These are phyloP conservation scores for Noturus placidus DNA, from an alignment of 2,113 vertebrate genomes.

Conservation along the genomic window DNA sequence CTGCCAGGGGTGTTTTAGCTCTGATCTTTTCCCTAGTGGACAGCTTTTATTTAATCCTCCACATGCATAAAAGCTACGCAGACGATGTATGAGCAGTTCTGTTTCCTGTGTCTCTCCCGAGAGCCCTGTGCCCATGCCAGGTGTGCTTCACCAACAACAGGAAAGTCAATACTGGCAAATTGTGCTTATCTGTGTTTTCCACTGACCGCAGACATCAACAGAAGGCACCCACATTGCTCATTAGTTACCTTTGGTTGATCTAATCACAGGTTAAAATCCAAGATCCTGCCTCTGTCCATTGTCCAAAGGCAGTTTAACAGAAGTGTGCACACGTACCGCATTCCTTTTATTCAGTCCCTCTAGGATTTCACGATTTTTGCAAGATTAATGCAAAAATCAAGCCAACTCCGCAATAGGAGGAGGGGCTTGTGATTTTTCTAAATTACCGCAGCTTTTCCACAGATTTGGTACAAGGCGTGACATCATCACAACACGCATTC, in stretches of 20 bases:
- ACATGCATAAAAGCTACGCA: neutral
- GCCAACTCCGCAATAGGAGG: too few relatives aligned
- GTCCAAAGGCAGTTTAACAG: neutral
- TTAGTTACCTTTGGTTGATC: neutral
- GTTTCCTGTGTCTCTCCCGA: constrained; percentile 16
- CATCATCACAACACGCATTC: too few relatives aligned
- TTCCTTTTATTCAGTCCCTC: neutral
- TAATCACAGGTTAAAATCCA: neutral
- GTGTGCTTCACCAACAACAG: constrained; percentile 15
- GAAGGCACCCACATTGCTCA: neutral
- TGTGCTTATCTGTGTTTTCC: constrained; percentile 17
- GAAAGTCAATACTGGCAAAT: neutral
- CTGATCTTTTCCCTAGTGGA: neutral
- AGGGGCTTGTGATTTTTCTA: too few relatives aligned
- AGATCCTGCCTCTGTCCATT: neutral
- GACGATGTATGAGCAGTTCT: neutral
- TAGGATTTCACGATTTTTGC: too few relatives aligned
- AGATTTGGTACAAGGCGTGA: too few relatives aligned
- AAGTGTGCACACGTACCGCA: neutral
- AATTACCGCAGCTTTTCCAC: too few relatives aligned
- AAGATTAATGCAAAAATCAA: too few relatives aligned
- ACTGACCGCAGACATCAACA: neutral
- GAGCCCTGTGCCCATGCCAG: constrained; percentile 10
- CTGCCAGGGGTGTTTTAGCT: neutral
- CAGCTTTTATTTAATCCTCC: constrained; percentile 6